A percentile compares a stretch with the other conserved stretches of the same genome.
These are phyloP conservation scores for Orthonyx spaldingii DNA, from an alignment of 2,113 vertebrate species.

Conservation along the genomic window DNA sequence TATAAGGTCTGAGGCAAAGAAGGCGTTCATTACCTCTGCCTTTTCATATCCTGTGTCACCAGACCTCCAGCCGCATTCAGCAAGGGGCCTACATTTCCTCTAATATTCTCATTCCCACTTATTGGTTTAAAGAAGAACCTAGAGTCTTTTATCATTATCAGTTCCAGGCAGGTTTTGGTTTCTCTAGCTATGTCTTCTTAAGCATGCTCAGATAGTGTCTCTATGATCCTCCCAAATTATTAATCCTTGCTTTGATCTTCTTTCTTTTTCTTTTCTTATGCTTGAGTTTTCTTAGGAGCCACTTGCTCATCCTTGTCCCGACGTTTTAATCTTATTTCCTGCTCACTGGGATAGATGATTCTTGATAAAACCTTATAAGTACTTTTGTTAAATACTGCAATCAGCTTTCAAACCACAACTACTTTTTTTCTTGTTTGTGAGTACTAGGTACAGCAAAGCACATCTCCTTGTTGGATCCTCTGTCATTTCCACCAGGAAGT, in stretches of 20 bases:
- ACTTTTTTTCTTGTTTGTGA: not conserved
- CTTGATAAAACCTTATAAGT: not conserved
- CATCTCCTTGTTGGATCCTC: not conserved
- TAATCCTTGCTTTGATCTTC: not conserved
- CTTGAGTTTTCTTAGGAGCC: not conserved
- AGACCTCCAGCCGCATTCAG: not conserved
- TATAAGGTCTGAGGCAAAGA: not conserved
- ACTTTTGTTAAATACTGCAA: not conserved
- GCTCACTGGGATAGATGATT: not conserved
- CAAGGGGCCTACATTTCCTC: not conserved
- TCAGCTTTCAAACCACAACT: not conserved
- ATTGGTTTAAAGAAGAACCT: not conserved
- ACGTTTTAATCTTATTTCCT: not conserved
- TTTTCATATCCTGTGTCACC: not conserved
- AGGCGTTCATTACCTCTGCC: fast-evolving
- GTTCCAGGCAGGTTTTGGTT: not conserved
- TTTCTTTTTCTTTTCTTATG: not conserved
- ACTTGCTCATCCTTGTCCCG: not conserved
- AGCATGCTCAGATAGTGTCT: not conserved
- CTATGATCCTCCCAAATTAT: not conserved
- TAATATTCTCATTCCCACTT: not conserved
- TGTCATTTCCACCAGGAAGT: not conserved
- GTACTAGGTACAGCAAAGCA: not conserved
- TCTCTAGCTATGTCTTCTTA: not conserved
- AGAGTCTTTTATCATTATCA: not conserved